Base-by-base conservation (phyloP, 1,140 invertebrate genomes). In the Achatina immaculata region DNA sequence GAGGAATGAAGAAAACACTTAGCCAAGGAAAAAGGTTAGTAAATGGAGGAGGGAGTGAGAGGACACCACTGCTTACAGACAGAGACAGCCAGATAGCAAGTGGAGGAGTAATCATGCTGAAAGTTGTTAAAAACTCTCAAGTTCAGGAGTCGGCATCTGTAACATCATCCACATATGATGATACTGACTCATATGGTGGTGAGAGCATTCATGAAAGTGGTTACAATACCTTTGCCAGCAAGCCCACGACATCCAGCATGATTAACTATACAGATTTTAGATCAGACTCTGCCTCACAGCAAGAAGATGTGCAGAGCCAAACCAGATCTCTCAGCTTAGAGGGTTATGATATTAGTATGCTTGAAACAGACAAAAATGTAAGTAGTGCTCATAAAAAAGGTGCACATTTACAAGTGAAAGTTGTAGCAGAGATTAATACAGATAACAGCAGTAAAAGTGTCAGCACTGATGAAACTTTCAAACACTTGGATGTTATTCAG, bases 221-320 rank as follows among this genome's bases (percentile, higher is more conserved):
- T 62, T 62, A 31, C 21, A 16, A 6, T 6, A 1, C 4, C 21
- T 28, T 9, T 31, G 2, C 31, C 4, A 69, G 31, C 21, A 43
- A 40, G 14, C 19, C 36, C 38, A 21, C 38, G 6, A 21, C 68
- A 43, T 2, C 83, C 9, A 86, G 85, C 66, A 83, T 88, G 84
- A 84, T 83, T 65, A 88, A 86, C 71, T 86, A 83, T 68, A 51
- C 83, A 16, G 83, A 83, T 28, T 85, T 88, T 69, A 38, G 28
- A 45, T 43, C 24, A 1, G 65, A 62, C 51, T 28, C 58, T 28
- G 51, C 40, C 14, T 31, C 28, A 31, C 58, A 62, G 21, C n/a
- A 62, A 31, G 58, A 62, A 62, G 28, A 62, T 31, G 2, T 76
- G 48, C 51, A 62, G 28, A 3, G 3, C 4, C 28, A 62, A 1